Conservation (phyloP, 2,888 invertebrate genomes). For the Therioaphis trifolii region DNA sequence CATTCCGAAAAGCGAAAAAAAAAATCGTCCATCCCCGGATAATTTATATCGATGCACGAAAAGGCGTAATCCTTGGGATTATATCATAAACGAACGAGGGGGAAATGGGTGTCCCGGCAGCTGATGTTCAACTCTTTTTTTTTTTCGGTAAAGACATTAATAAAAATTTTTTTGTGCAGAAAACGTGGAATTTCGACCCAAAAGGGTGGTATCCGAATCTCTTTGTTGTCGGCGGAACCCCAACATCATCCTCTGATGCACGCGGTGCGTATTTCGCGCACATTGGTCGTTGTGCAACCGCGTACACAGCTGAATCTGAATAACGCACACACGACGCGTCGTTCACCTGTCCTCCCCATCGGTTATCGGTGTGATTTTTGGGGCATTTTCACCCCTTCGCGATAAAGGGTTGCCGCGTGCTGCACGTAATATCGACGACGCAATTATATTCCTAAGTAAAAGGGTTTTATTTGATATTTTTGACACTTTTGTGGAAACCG, state of each 20-base stretch:
- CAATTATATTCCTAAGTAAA: conserved; percentile 42
- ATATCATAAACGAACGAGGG: conserved; percentile 33
- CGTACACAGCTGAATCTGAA: conserved; percentile 56
- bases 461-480: conserved; percentile 59
- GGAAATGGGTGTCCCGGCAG: conserved; percentile 9
- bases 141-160: conserved; percentile 53
- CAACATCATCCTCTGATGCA: conserved; percentile 9
- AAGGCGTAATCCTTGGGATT: conserved; percentile 60
- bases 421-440: conserved; percentile 49
- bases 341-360: conserved; percentile 32
- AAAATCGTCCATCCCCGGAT: conserved; percentile 31
- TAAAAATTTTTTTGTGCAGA: conserved; percentile 51
- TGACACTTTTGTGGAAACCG: conserved; percentile 62
- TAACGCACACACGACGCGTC: neutral
- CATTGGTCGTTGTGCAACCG: conserved; percentile 41
- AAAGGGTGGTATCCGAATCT: conserved; percentile 42
- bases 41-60: conserved; percentile 49
- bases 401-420: conserved; percentile 47
- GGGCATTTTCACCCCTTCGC: conserved; percentile 52
- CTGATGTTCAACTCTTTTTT: conserved; percentile 55
- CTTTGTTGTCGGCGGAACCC: conserved; percentile 47
- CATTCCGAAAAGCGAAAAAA: conserved; percentile 42
- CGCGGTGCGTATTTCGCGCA: neutral
- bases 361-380: conserved; percentile 39
- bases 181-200: conserved; percentile 57